Evolutionary conservation across 1,140 invertebrate genomes (phyloP).

Genomic region (Cardiocondyla obscurior): DNA sequence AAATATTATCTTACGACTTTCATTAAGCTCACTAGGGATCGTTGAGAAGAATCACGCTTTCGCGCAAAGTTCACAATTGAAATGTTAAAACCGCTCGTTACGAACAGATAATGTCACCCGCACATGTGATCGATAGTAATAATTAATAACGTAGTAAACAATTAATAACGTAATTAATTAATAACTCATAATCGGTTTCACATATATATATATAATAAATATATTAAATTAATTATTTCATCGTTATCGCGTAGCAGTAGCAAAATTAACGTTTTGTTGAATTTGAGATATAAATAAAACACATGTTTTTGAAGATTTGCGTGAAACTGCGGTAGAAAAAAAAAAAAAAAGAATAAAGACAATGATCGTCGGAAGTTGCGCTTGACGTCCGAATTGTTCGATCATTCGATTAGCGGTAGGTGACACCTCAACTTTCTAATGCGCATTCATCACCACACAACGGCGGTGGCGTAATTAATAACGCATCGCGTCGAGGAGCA

Average conservation of each 20-base stretch:
- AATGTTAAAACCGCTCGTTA: slow-evolving; percentile 3
- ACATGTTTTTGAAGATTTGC: neutral
- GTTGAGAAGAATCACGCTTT: neutral
- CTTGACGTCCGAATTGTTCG: neutral
- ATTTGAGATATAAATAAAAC: neutral
- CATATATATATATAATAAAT: slow-evolving; percentile 22
- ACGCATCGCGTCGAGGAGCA: neutral
- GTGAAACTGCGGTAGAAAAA: neutral
- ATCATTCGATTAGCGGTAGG: neutral
- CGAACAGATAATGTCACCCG: neutral
- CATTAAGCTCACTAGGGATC: neutral
- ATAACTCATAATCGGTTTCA: neutral
- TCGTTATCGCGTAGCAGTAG: neutral
- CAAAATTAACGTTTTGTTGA: neutral
- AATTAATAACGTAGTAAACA: slow-evolving; percentile 30
- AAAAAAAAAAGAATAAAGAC: neutral
- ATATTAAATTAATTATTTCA: neutral
- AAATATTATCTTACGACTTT: neutral
- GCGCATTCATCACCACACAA: slow-evolving; percentile 7
- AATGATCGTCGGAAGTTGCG: neutral
- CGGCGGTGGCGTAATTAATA: slow-evolving; percentile 12
- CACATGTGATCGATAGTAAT: neutral
- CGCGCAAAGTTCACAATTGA: slow-evolving; percentile 26
- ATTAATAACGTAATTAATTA: slow-evolving; percentile 28
- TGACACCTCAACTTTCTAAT: neutral